Evolutionary conservation across 1,140 invertebrate genomes (phyloP), one percentile per base, ranked within the genome.

Genomic region (Bombus consobrinus): DNA sequence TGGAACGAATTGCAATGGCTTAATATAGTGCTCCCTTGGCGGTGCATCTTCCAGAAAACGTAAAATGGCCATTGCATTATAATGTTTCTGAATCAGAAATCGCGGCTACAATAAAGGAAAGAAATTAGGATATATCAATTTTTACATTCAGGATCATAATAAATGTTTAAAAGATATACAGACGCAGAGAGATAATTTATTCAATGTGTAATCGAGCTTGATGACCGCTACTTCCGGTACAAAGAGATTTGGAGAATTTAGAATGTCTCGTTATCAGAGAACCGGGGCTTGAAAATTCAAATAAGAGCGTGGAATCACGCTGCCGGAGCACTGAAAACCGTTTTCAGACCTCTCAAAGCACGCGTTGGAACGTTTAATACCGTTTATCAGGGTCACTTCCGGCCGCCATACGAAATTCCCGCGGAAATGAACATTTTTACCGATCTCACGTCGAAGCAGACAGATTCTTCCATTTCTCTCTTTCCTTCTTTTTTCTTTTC

Each of bases 361-460:
- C 74, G 82, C 82, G 47, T 74, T 62, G 9, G 73, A 47, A 68
- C 82, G 64, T 83, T 83, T 77, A 77, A 77, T 83, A 77, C 74
- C 64, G 47, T 43, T 69, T 82, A 66, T 73, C 68, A 72, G 68
- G 68, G 69, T 73, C 80, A 43, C 47, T 73, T 43, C 34, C 53
- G n/a, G 37, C 37, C 47, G 34, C 53, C 68, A 62, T 59, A 62
- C 15, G 37, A 43, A 41, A 81, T 72, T 59, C 53, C 57, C 68
- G 39, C 28, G 53, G 68, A 62, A 62, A 81, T 81, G 80, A 81
- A 81, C 57, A 81, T 81, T 81, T 66, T 69, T 39, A 69, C 80
- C 80, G 69, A 80, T 80, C 22, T 25, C 64, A 3, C 39, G 59
- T 15, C 64, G 32, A 43, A 47, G 18, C 5, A 18, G 53, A 18